These are phyloP conservation scores for Siniperca undulata DNA, from an alignment of 2,797 vertebrate species.

Conservation along the genomic window DNA sequence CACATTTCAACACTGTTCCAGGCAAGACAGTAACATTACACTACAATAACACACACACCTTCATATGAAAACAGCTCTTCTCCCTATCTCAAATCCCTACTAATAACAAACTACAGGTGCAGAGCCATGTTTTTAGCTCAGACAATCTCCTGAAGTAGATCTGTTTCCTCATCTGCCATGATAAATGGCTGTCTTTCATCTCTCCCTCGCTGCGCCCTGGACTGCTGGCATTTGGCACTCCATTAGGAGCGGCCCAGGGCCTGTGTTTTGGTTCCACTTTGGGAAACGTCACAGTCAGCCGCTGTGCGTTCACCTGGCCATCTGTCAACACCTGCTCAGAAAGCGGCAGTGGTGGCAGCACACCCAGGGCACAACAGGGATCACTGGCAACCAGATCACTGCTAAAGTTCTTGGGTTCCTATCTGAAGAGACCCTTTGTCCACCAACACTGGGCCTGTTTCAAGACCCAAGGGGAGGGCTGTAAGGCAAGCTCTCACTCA, in stretches of 20 bases:
- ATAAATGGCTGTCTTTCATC: constrained; percentile 80
- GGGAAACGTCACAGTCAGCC: constrained; percentile 62
- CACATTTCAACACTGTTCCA: constrained; percentile 42
- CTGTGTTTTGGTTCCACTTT: constrained; percentile 72
- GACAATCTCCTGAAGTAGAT: constrained; percentile 61
- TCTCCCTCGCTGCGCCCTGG: constrained; percentile 35
- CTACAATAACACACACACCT: constrained; percentile 45
- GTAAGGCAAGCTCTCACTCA: constrained; percentile 71
- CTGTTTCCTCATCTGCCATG: constrained; percentile 67
- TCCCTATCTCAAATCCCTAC: constrained; percentile 49
- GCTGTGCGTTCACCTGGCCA: constrained; percentile 72
- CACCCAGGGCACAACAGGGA: constrained; percentile 68
- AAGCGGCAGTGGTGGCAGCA: constrained; percentile 57
- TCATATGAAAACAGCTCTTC: constrained; percentile 44
- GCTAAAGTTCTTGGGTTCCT: constrained; percentile 56
- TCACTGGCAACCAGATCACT: constrained; percentile 67
- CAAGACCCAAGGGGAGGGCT: constrained; percentile 38
- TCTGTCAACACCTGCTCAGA: constrained; percentile 75
- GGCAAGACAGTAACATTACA: constrained; percentile 42
- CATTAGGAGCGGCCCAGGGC: constrained; percentile 64
- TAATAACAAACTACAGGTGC: constrained; percentile 75
- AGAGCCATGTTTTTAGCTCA: constrained; percentile 60
- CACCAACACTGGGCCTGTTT: constrained; percentile 62
- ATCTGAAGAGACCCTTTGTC: constrained; percentile 75
- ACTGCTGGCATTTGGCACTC: constrained; percentile 68